Base-by-base conservation (phyloP, 2,888 invertebrate species). In the Epinotia ramella region DNA sequence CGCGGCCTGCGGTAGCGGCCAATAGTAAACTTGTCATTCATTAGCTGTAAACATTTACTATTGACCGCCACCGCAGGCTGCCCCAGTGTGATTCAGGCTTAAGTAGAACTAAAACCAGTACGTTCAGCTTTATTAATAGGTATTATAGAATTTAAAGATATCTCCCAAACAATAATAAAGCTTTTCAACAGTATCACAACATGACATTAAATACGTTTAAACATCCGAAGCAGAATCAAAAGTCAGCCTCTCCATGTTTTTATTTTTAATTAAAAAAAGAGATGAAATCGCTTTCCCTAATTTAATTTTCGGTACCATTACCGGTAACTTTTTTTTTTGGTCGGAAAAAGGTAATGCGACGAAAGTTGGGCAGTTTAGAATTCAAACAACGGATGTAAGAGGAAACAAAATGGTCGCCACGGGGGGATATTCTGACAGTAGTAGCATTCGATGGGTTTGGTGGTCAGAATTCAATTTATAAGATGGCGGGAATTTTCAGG, bases 341-440 rank as follows among this genome's bases (percentile, higher is more conserved):
- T 78, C 81, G 84, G 87, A 87, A 84, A 68, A 84, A 82, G 82
- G 82, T 81, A 76, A 78, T 79, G 78, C 79, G 20, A 71, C 24
- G 76, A 77, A 78, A 80, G 79, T 79, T 81, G 79, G 85, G 83
- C 86, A 86, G 87, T 91, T 92, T 90, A 85, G 89, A 91, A 93
- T 92, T 92, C 92, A 88, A 91, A 91, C 89, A 90, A 87, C 91
- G 91, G 84, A 87, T 84, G 89, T 86, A 88, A 84, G 85, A 85
- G 87, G 84, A 86, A 89, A 88, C 90, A 88, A 88, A 89, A 90
- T 91, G 88, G 88, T 88, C 81, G 83, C 82, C 81, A 49, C 16
- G 18, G 49, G 49, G 60, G 65, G 18, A 7, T 16, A 71, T 75
- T 66, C 65, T 66, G 65, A 13, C 11, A 24, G 18, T n/a, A n/a